Evolutionary conservation across 1,140 invertebrate genomes (phyloP), one percentile per base, ranked within the genome.

Genomic region (Hypothenemus hampei): DNA sequence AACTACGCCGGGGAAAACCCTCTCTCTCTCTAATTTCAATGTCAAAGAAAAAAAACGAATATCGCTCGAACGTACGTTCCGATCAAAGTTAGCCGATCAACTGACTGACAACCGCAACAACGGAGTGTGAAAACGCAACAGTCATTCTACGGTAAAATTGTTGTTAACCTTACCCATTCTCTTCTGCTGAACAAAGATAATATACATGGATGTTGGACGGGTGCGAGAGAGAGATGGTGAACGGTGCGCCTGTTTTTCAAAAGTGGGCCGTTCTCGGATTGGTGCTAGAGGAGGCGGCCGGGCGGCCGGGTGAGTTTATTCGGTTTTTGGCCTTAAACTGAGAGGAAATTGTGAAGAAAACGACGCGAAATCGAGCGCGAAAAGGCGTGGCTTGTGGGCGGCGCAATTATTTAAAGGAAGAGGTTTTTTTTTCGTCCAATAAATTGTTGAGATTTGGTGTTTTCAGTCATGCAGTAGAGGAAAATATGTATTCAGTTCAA

Each of bases 81-180:
- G 26, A 1, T 31, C 26, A 8, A 31, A 8, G 26, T 31, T 31
- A 11, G 1, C 10, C 8, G 26, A 31, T 11, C 26, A 31, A 31
- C 26, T 31, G 13, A 13, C n/a, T n/a, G n/a, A n/a, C n/a, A n/a
- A n/a, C n/a, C n/a, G n/a, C n/a, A 31, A 31, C 26, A 22, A 49
- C 46, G 46, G 31, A 10, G 8, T n/a, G 37, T 43, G 49, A 31
- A 26, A 51, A 41, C 49, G 49, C 43, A n/a, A 41, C 23, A 51
- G 49, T 51, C 49, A 51, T 40, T 51, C 50, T 35, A 53, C 26
- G 40, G 50, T 53, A 43, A 53, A 53, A 53, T 53, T 53, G 50
- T 53, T 53, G 50, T 53, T 53, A 53, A 53, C 50, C 50, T 53
- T 53, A n/a, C 50, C 50, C 50, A 53, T 53, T 53, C 39, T 35